Percentiles rank a stretch among this genome's conserved stretches.
Conservation (phyloP, 2,113 vertebrate genomes). For the Numida meleagris region DNA sequence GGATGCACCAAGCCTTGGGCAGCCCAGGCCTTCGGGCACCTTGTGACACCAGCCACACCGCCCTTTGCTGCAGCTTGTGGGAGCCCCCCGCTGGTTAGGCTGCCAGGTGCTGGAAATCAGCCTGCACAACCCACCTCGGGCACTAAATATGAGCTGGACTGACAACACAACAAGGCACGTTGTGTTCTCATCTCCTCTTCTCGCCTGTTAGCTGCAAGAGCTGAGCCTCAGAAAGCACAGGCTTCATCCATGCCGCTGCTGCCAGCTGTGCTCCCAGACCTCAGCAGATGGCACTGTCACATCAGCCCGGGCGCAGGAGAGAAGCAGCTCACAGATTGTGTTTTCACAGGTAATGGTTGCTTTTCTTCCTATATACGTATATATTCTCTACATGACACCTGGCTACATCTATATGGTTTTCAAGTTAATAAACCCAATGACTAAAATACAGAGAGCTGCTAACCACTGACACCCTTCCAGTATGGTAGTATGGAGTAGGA, state of each 20-base stretch:
- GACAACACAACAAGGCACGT: background rate
- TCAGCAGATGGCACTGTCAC: slow-evolving; percentile 61
- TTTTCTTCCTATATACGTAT: background rate
- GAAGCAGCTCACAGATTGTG: accelerated
- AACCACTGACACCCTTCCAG: background rate
- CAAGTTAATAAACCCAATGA: background rate
- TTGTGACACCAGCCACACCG: background rate
- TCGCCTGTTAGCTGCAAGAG: background rate
- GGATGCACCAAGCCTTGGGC: too few relatives aligned
- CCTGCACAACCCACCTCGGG: background rate
- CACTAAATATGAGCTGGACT: background rate
- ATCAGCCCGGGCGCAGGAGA: background rate
- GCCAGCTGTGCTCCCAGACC: background rate
- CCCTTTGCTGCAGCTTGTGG: background rate
- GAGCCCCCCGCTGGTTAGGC: background rate
- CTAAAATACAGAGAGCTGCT: background rate
- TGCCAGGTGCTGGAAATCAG: background rate
- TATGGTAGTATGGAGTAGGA: background rate
- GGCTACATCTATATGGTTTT: background rate
- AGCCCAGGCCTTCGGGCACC: background rate
- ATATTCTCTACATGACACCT: background rate
- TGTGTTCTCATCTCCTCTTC: background rate
- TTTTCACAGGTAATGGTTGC: background rate
- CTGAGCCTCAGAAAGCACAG: background rate
- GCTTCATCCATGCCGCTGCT: background rate